Conservation (phyloP, 1,140 invertebrate species). For the Lutraria rhynchaena region DNA sequence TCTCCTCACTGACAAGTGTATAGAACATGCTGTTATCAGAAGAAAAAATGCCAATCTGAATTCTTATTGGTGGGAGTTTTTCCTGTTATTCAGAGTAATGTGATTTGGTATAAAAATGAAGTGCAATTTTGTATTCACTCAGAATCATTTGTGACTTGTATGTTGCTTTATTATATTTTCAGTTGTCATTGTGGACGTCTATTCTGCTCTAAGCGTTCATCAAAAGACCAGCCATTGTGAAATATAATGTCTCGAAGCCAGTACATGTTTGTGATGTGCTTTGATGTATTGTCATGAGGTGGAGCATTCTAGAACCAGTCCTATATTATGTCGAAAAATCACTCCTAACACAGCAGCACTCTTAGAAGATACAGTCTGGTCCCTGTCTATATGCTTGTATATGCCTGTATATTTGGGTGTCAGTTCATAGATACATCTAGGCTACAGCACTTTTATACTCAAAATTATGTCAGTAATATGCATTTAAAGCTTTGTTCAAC, state of each 20-base stretch:
- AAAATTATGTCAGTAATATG: background rate
- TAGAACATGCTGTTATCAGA: no score
- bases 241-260: constrained; percentile 96
- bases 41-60: no score
- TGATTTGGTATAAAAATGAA: no score
- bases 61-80: no score
- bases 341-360: background rate
- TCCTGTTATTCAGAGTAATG: no score
- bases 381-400: background rate
- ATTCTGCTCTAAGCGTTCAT: constrained; percentile 95
- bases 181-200: constrained; percentile 97
- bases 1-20: no score
- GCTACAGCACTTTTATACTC: background rate
- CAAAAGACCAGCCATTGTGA: constrained; percentile 96
- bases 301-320: constrained; percentile 65
- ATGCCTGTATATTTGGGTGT: no score
- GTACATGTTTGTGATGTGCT: constrained; percentile 96
- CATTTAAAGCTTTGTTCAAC: background rate
- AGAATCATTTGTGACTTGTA: no score
- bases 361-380: no score
- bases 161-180: constrained; percentile 77
- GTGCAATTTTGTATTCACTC: no score
- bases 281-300: constrained; percentile 93
- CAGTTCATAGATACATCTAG: background rate
- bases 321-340: background rate